Percentiles rank a stretch among this genome's conserved stretches.
Evolutionary conservation across 2,797 vertebrate genomes (phyloP).

Genomic region (Cuniculus paca): DNA sequence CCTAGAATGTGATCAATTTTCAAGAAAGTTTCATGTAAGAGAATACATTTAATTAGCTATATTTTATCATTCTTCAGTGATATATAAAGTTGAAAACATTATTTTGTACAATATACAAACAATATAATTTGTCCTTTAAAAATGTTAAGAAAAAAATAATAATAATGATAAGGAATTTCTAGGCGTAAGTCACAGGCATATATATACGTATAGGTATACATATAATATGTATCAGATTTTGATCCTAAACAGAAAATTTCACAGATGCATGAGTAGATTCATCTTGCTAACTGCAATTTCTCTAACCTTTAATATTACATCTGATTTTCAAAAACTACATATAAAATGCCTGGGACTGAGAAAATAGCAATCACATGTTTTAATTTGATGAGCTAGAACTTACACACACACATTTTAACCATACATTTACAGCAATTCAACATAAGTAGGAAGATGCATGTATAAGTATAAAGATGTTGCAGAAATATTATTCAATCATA

Average conservation of each 20-base stretch:
- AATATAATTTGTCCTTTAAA: not conserved
- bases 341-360: not conserved
- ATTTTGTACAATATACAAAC: not conserved
- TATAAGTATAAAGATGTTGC: not conserved
- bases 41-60: not conserved
- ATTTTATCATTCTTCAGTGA: not conserved
- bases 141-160: no score
- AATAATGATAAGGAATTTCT: not conserved
- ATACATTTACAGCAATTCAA: not conserved
- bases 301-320: not conserved
- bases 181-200: not conserved
- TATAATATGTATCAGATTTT: no score
- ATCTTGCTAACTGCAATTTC: not conserved
- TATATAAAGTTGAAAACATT: not conserved
- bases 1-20: not conserved
- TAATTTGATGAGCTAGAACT: not conserved
- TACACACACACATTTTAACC: not conserved
- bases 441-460: not conserved
- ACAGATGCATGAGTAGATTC: not conserved
- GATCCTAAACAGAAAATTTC: not conserved
- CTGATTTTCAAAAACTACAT: not conserved
- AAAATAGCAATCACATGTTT: not conserved
- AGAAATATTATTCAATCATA: not conserved
- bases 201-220: no score
- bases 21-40: not conserved